Base-by-base conservation (phyloP, 2,888 invertebrate genomes). In the Hyposoter dolosus region DNA sequence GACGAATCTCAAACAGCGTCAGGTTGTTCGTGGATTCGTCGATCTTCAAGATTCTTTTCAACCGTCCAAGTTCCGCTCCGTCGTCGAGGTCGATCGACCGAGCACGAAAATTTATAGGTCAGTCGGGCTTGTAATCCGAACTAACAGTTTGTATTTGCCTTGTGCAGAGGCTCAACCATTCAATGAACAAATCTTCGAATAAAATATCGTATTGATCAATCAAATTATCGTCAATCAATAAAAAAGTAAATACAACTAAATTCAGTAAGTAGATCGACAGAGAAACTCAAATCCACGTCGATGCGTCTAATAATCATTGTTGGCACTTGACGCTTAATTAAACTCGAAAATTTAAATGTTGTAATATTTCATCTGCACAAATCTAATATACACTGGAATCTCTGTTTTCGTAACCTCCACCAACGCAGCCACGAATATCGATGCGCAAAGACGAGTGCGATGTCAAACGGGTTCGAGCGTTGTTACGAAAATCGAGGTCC, bases 51-150 rank as follows among this genome's bases (percentile, higher is more conserved):
- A 95, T 90, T 95, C 96, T 84, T 98, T 98, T 94, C 96, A 96
- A 90, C 97, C 98, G 71, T 95, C 96, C 89, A 97, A 97, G 94
- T 98, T 98, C 94, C 96, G 96, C 87, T 98, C 98, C 93, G 95
- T 96, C 69, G 96, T 99, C 80, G 98, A 99, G 95, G 98, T 99
- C 90, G 99, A 99, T 94, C 96, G 97, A 80, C 99, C 99, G 15
- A 98, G 98, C 90, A 98, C 99, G 85, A 98, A 98, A 95, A 98
- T 99, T 93, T 99, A 99, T 94, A 96, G 98, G 94, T 93, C 85
- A 88, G 76, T 78, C 63, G 77, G n/a, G 23, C 19, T 56, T 53
- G 40, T 77, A 32, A 35, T 63, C 47, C 71, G 79, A 56, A 66
- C 69, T 43, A 43, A 63, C 17, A 23, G 45, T n/a, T 28, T 60